Evolutionary conservation across 2,888 invertebrate species (phyloP).

Genomic region (Dexiosoma caninum): DNA sequence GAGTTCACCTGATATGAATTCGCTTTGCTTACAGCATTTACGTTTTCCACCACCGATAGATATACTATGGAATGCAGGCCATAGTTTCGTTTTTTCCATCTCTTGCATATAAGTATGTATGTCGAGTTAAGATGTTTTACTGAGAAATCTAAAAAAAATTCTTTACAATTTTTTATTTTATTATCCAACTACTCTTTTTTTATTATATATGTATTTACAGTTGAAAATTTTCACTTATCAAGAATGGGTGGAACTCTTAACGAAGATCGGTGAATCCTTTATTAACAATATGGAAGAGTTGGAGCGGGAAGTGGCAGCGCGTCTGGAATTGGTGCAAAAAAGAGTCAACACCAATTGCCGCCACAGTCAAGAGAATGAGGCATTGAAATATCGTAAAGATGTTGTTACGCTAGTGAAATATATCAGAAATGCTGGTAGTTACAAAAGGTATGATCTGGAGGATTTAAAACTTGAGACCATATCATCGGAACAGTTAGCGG

Average conservation of each 20-base stretch:
- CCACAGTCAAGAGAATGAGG: constrained; percentile 65
- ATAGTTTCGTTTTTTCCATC: no score
- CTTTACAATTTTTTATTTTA: neutral
- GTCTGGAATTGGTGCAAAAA: constrained; percentile 79
- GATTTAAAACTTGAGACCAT: constrained; percentile 78
- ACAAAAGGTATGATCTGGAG: constrained; percentile 75
- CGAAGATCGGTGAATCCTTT: constrained; percentile 81
- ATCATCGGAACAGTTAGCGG: constrained; percentile 75
- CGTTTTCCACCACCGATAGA: no score
- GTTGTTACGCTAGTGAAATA: constrained; percentile 78
- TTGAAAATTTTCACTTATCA: constrained; percentile 81
- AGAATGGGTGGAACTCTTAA: constrained; percentile 82
- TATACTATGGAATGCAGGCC: no score
- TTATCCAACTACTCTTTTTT: neutral
- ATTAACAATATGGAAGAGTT: constrained; percentile 82
- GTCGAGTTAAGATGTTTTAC: no score
- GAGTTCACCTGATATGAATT: no score
- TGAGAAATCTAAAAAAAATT: no score
- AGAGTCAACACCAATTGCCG: constrained; percentile 66
- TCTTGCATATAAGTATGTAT: no score
- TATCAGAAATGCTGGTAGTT: constrained; percentile 77
- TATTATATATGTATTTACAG: constrained; percentile 74
- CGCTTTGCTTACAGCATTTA: no score
- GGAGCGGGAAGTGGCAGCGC: constrained; percentile 81
- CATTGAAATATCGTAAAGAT: constrained; percentile 72